These are phyloP conservation scores for Lamproptera curius DNA, from an alignment of 2,888 invertebrate genomes.

Conservation along the genomic window DNA sequence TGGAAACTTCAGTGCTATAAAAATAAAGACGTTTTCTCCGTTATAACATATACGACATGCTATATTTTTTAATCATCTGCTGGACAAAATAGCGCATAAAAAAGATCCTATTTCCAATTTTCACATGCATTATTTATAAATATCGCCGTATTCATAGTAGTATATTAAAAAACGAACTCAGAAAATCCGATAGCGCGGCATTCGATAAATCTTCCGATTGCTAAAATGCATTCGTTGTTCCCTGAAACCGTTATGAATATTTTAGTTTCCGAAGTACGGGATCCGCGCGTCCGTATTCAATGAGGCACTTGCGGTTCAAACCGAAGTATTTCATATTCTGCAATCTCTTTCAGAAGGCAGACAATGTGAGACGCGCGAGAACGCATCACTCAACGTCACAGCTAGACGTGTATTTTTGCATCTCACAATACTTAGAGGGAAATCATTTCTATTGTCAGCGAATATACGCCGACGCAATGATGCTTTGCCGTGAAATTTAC, in stretches of 20 bases:
- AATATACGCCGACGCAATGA: conserved; percentile 54
- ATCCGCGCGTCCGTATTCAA: conserved; percentile 52
- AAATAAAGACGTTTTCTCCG: too few species aligned
- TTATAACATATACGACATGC: too few species aligned
- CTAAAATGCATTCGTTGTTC: conserved; percentile 40
- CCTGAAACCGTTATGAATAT: conserved; percentile 54
- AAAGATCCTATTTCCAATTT: too few species aligned
- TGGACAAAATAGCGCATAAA: too few species aligned
- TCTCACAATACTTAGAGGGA: conserved; percentile 62
- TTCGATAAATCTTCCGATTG: conserved; percentile 19
- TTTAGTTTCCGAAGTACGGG: conserved; percentile 47
- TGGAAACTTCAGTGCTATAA: too few species aligned
- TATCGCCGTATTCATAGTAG: too few species aligned
- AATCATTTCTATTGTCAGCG: conserved; percentile 71
- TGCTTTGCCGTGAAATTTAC: conserved; percentile 37
- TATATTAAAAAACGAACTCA: too few species aligned
- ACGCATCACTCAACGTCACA: conserved; percentile 75
- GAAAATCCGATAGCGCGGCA: too few species aligned
- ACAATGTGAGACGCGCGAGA: conserved; percentile 61
- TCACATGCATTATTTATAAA: too few species aligned
- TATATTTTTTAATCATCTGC: too few species aligned
- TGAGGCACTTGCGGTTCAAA: conserved; percentile 59
- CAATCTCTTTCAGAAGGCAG: conserved; percentile 67
- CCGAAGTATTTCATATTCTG: conserved; percentile 72
- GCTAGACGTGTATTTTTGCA: conserved; percentile 67